Evolutionary conservation across 2,113 vertebrate genomes (phyloP).

Genomic region (Chionomys nivalis): DNA sequence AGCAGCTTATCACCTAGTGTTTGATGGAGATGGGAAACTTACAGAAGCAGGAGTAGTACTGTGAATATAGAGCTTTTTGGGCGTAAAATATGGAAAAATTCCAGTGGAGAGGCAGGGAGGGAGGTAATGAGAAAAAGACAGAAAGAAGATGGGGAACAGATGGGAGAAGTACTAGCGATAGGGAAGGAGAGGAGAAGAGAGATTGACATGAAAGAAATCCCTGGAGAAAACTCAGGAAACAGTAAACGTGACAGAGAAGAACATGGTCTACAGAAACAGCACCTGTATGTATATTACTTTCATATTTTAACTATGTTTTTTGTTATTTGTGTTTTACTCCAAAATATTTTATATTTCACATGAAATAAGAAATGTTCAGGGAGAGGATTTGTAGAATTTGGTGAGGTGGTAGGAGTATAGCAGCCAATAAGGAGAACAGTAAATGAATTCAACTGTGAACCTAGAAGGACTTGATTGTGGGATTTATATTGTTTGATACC

Average conservation of each 20-base stretch:
- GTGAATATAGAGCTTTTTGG: not conserved
- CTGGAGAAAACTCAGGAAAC: not conserved
- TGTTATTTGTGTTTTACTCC: not conserved
- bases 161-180: too few species aligned
- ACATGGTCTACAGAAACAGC: not conserved
- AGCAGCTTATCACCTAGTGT: not conserved
- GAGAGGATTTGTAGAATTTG: not conserved
- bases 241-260: not conserved
- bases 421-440: not conserved
- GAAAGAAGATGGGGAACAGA: not conserved
- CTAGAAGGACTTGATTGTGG: not conserved
- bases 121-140: not conserved
- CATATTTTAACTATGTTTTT: too few species aligned
- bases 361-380: not conserved
- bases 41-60: not conserved
- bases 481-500: not conserved
- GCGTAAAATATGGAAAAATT: not conserved
- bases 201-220: not conserved
- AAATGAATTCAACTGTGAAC: not conserved
- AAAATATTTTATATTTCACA: slow-evolving; percentile 14
- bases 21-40: too few species aligned
- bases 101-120: not conserved
- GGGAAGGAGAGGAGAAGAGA: not conserved
- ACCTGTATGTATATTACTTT: not conserved
- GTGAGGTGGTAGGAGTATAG: not conserved